Conservation (phyloP, 2,113 vertebrate species). For the Hoplias malabaricus region DNA sequence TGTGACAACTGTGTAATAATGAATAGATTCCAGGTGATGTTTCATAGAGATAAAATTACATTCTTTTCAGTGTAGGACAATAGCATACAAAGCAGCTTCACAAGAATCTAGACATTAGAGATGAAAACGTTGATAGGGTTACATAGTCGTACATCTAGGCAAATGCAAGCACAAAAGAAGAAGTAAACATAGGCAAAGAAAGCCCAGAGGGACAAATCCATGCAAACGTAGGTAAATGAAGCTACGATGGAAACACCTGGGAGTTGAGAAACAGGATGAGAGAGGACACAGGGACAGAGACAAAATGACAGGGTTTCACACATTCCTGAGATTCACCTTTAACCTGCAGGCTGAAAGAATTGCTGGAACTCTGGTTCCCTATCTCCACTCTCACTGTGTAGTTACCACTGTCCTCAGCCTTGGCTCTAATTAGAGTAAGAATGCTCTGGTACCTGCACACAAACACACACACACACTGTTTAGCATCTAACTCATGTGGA, state of each 20-base stretch:
- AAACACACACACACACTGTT: constrained; percentile 17
- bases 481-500: no score
- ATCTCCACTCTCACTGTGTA: constrained; percentile 88
- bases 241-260: not conserved
- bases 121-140: constrained; percentile 1
- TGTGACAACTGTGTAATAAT: no score
- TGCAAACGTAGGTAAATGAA: constrained; percentile 38
- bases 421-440: constrained; percentile 91
- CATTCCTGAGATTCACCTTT: constrained; percentile 79
- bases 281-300: not conserved
- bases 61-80: no score
- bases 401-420: constrained; percentile 92
- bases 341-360: constrained; percentile 85
- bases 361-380: constrained; percentile 76
- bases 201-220: constrained; percentile 6
- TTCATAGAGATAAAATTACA: no score
- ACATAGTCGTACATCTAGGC: constrained; percentile 6
- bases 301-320: not conserved
- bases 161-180: constrained; percentile 19
- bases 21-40: no score
- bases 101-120: not conserved
- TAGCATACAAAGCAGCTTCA: not conserved
- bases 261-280: not conserved
- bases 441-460: constrained; percentile 81
- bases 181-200: constrained; percentile 6